Evolutionary conservation across 2,797 vertebrate genomes (phyloP), one percentile per base, ranked within the genome.

Genomic region (Holocentrus rufus): DNA sequence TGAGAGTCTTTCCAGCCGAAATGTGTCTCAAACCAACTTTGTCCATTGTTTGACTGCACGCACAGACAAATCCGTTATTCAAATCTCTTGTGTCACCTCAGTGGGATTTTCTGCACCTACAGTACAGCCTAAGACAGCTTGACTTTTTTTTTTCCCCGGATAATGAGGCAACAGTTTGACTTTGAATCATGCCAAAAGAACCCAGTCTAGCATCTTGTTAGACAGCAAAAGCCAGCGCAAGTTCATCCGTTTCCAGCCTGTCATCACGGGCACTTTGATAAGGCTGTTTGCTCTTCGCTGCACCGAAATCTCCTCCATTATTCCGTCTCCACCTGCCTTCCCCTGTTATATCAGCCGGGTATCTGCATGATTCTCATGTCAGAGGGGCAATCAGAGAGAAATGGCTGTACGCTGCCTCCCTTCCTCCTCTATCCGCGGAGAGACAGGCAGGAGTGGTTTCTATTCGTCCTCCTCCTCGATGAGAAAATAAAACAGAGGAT

Each of bases 401-500:
- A 72, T 23, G 30, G 81, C 49, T 68, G 25, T 27, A 20, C 46
- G 3, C 59, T 23, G 53, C 39, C 66, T 79, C 55, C 31, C 47
- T 1, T 79, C 52, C 69, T 56, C 44, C 59, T 30, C 23, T 82
- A 72, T 74, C 80, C 59, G 25, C 18, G 27, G 70, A 81, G 76
- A 87, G 56, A 81, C 57, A 53, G 69, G 46, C 20, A 17, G 75
- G 75, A 84, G 64, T 52, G 17, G 42, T 58, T 88, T 87, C 81
- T 75, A 73, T 46, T 80, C 77, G 30, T 72, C 61, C 62, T 72
- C 57, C 69, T 77, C 59, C 56, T 72, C 63, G 22, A 68, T 67
- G 70, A 83, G 65, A 76, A 85, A 85, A 86, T 80, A 81, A 86
- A 88, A 86, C 55, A 27, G 68, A 78, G 77, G 67, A 76, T 68